Evolutionary conservation across 2,797 vertebrate genomes (phyloP).

Genomic region (Trachops cirrhosus): DNA sequence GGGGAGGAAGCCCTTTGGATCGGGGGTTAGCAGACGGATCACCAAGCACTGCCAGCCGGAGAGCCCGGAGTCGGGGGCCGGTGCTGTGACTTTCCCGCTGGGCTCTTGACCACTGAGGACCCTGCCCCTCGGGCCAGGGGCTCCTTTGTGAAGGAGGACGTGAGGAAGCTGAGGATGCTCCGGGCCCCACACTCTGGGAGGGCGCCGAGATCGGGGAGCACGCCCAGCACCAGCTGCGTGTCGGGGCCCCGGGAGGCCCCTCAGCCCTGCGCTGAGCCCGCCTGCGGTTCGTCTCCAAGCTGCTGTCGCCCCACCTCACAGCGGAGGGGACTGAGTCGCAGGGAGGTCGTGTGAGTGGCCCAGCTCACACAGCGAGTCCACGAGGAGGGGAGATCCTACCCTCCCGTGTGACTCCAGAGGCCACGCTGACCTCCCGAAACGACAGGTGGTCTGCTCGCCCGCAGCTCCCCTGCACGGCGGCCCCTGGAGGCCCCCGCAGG

Average conservation of each 20-base stretch:
- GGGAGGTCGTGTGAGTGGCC: neutral
- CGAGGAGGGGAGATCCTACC: neutral
- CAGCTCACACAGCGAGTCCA: neutral
- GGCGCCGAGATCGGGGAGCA: fast-evolving
- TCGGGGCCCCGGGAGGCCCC: neutral
- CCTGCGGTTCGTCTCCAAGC: fast-evolving
- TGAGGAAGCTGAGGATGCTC: neutral
- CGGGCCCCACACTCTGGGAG: fast-evolving
- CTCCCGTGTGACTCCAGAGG: neutral
- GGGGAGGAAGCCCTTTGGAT: too few relatives aligned
- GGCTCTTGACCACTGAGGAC: neutral
- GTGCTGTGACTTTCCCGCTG: too few relatives aligned
- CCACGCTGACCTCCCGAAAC: neutral
- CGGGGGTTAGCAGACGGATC: too few relatives aligned
- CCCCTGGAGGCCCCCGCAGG: too few relatives aligned
- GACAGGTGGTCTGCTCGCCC: neutral
- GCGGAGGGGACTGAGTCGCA: neutral
- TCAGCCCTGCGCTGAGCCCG: fast-evolving
- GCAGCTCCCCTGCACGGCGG: neutral
- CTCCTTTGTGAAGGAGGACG: neutral
- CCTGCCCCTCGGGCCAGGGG: neutral
- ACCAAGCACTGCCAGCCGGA: too few relatives aligned
- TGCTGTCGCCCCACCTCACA: neutral
- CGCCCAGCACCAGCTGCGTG: fast-evolving
- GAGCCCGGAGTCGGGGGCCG: too few relatives aligned